Conservation (phyloP, 2,113 vertebrate species). For the Limanda limanda region DNA sequence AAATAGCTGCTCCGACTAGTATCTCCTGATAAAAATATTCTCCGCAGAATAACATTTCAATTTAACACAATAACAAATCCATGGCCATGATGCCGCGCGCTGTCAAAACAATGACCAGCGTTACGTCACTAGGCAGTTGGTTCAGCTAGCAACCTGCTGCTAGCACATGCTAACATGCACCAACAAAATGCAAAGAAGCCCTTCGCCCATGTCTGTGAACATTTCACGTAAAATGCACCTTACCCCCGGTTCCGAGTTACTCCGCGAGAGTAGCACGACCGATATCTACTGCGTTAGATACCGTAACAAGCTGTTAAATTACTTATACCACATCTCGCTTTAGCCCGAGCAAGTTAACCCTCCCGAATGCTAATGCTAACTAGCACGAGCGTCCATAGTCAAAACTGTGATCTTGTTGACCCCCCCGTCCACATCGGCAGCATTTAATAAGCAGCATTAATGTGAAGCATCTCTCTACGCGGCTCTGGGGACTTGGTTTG, state of each 20-base stretch:
- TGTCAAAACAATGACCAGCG: slow-evolving; percentile 80
- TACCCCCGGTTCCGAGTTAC: not conserved
- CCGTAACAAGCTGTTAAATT: slow-evolving; percentile 7
- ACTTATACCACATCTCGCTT: slow-evolving; percentile 37
- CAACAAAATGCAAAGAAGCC: slow-evolving; percentile 42
- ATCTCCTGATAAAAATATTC: not conserved
- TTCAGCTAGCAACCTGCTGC: slow-evolving; percentile 59
- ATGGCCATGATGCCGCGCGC: slow-evolving; percentile 37
- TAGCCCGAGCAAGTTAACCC: slow-evolving; percentile 58
- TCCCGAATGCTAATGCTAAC: slow-evolving; percentile 68
- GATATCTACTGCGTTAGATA: not conserved
- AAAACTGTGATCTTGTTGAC: slow-evolving; percentile 26
- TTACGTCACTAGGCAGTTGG: slow-evolving; percentile 72
- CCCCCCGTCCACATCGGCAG: not conserved
- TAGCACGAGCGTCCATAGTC: slow-evolving; percentile 57
- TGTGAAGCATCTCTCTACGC: not conserved
- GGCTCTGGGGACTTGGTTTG: not conserved
- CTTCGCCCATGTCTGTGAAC: not conserved
- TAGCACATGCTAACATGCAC: slow-evolving; percentile 61
- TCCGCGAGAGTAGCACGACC: not conserved
- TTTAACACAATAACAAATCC: not conserved
- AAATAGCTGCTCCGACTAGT: not conserved
- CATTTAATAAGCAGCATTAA: not conserved
- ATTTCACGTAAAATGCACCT: not conserved
- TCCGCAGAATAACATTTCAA: not conserved